Base-by-base conservation (phyloP, 2,113 vertebrate species). In the Pelvicachromis taeniatus region DNA sequence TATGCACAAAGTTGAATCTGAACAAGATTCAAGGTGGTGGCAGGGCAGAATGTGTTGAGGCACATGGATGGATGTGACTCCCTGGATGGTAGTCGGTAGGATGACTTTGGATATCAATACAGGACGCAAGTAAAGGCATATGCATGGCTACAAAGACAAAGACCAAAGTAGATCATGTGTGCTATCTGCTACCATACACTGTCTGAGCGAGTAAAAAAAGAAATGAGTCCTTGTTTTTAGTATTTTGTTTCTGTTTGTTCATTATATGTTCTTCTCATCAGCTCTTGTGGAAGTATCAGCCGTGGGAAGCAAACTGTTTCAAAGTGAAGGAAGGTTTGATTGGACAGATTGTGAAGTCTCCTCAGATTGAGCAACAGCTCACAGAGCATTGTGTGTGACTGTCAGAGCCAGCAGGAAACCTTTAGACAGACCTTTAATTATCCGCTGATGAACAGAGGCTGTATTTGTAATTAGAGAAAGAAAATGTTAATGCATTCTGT, bases 401-500 rank as follows among this genome's bases (percentile, higher is more conserved):
- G 81, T 81, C 80, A 77, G 80, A 68, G 88, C 45, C 78, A 82
- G 85, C 73, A 73, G 88, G 53, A 85, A 82, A 87, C 81, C 70
- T 85, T 78, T 79, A 82, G 78, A 84, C 85, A 90, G 87, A 84
- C 73, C 58, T 87, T 81, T 92, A 91, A 93, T 94, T 90, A 90
- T 87, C 78, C 35, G 23, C 35, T 54, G 58, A 88, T 83, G 85
- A 88, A 80, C 75, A 84, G 85, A 90, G 82, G 52, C 63, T 55
- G 68, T 82, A 81, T 85, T 86, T 85, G 86, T 89, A 90, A 94
- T 94, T 93, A 91, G 68, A 89, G 42, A 70, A 80, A 84, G 82
- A 65, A 91, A 92, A 94, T 95, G 86, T 92, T 91, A 92, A 95
- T 93, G 87, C 85, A 87, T 93, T 94, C 88, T 83, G 70, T 89